phyloP scores from a whole-genome alignment of 2,888 invertebrate species.

The Drosophila quinaria region DNA sequence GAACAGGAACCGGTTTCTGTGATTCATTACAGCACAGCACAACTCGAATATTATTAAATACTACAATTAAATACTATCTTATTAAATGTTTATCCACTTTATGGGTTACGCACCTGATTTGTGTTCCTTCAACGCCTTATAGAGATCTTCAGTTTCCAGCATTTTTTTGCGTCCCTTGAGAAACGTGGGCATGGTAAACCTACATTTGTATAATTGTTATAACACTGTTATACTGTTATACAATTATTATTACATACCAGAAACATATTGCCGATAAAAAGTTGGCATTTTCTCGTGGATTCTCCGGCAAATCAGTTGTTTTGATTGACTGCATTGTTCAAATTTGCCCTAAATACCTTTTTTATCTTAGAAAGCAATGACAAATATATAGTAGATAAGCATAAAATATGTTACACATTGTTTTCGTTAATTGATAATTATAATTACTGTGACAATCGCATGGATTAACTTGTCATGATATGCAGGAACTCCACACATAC shows the following conservation, averaged over 20 bases:
- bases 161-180: slow-evolving; percentile 90
- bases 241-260: slow-evolving; percentile 83
- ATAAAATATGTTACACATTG: slow-evolving; percentile 9
- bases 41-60: not conserved
- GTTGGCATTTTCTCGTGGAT: slow-evolving; percentile 88
- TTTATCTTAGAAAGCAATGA: slow-evolving; percentile 3
- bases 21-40: not conserved
- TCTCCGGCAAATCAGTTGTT: slow-evolving; percentile 86
- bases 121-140: slow-evolving; percentile 89
- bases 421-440: slow-evolving; percentile 25
- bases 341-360: not conserved
- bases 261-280: slow-evolving; percentile 89
- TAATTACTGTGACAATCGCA: slow-evolving; percentile 17
- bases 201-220: slow-evolving; percentile 66
- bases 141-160: slow-evolving; percentile 91
- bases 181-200: slow-evolving; percentile 93
- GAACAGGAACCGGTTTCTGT: slow-evolving; percentile 13
- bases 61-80: not conserved
- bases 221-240: not conserved
- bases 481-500: not conserved
- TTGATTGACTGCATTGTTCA: slow-evolving; percentile 84
- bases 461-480: slow-evolving; percentile 37
- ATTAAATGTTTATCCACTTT: not conserved
- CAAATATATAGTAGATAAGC: not conserved
- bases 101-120: slow-evolving; percentile 86